Evolutionary conservation across 2,797 vertebrate genomes (phyloP).

Genomic region (Cephalopachus bancanus): DNA sequence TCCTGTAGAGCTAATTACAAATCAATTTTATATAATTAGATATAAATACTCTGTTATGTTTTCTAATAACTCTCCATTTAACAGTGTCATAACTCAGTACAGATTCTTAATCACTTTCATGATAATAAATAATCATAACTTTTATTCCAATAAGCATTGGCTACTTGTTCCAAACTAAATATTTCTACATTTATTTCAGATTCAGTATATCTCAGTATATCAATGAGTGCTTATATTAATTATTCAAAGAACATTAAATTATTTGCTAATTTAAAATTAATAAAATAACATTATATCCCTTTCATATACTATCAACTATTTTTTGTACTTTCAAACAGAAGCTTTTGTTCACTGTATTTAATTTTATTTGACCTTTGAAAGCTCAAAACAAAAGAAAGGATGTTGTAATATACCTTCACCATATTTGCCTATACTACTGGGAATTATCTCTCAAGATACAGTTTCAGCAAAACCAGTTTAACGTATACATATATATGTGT

Average conservation of each 20-base stretch:
- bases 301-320: not conserved
- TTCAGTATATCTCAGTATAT: slow-evolving; percentile 13
- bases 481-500: not conserved
- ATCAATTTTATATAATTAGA: slow-evolving; percentile 89
- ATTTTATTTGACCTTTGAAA: slow-evolving; percentile 15
- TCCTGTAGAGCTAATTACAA: slow-evolving; percentile 88
- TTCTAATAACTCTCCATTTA: slow-evolving; percentile 88
- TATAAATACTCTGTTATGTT: slow-evolving; percentile 89
- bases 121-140: slow-evolving; percentile 77
- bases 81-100: slow-evolving; percentile 77
- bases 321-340: not conserved
- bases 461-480: not conserved
- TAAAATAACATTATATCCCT: slow-evolving; percentile 26
- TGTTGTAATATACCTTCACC: not conserved
- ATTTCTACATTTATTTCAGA: slow-evolving; percentile 63
- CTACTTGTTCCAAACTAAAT: slow-evolving; percentile 56
- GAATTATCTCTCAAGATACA: not conserved
- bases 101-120: slow-evolving; percentile 83
- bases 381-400: not conserved
- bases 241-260: slow-evolving; percentile 53
- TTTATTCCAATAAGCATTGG: slow-evolving; percentile 65
- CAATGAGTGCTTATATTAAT: slow-evolving; percentile 52
- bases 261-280: slow-evolving; percentile 45
- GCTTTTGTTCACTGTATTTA: not conserved
- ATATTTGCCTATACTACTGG: not conserved